Conservation (phyloP, 2,888 invertebrate species). For the Caradrina kadenii region DNA sequence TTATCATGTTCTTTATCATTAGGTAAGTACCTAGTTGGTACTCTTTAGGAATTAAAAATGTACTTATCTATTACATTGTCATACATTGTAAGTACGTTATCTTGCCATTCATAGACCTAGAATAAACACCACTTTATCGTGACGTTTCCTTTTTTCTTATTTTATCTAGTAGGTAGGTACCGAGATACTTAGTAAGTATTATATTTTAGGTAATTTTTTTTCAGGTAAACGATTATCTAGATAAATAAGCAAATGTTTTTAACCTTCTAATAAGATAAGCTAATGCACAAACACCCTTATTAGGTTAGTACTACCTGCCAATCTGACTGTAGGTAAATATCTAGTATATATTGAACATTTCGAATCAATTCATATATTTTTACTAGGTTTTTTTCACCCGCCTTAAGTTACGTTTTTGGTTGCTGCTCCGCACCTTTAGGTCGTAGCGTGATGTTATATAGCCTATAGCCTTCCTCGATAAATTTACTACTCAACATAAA, state of each 20-base stretch:
- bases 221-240: background rate
- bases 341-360: too few relatives aligned
- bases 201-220: background rate
- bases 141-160: conserved; percentile 9
- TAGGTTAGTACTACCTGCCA: background rate
- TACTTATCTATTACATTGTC: conserved; percentile 36
- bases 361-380: too few relatives aligned
- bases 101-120: conserved; percentile 46
- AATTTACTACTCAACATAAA: too few relatives aligned
- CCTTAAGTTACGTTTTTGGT: too few relatives aligned
- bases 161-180: background rate
- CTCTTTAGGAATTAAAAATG: conserved; percentile 47
- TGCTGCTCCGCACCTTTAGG: too few relatives aligned
- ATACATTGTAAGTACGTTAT: conserved; percentile 36
- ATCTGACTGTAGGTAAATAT: background rate
- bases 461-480: too few relatives aligned
- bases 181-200: too few relatives aligned
- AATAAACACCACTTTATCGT: conserved; percentile 25
- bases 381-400: too few relatives aligned
- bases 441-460: too few relatives aligned
- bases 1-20: conserved; percentile 56
- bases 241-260: background rate
- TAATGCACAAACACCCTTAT: background rate
- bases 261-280: background rate
- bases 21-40: conserved; percentile 17